A percentile compares a stretch with the other conserved stretches of the same genome.
These are phyloP conservation scores for Brenthis daphne DNA, from an alignment of 2,888 invertebrate species.

Conservation along the genomic window DNA sequence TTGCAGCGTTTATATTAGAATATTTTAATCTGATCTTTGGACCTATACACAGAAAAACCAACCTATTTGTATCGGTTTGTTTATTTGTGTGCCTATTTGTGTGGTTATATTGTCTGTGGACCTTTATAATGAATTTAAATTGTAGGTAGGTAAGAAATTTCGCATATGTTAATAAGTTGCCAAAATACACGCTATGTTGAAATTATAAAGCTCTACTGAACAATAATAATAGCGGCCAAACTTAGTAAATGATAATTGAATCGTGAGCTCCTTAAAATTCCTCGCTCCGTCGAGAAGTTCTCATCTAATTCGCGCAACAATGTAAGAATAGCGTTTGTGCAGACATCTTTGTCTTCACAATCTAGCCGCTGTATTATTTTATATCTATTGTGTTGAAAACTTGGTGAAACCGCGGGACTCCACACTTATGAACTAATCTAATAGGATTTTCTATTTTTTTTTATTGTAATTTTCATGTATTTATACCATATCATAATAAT, in stretches of 20 bases:
- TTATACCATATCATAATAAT: too few species aligned
- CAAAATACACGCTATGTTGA: not conserved
- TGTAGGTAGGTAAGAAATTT: too few species aligned
- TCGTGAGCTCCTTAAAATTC: conserved; percentile 16
- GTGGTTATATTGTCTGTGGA: too few species aligned
- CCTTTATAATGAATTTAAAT: too few species aligned
- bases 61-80: too few species aligned
- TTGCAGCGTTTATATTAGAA: too few species aligned
- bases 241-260: conserved; percentile 15
- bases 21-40: too few species aligned
- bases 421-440: not conserved
- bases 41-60: too few species aligned
- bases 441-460: not conserved
- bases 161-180: not conserved
- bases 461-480: too few species aligned
- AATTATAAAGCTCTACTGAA: conserved; percentile 1
- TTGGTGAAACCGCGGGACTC: conserved; percentile 25
- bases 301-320: conserved; percentile 9
- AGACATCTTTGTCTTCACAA: conserved; percentile 1
- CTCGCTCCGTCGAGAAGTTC: conserved; percentile 2
- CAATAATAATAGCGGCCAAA: conserved; percentile 7
- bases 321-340: conserved; percentile 30
- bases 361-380: not conserved
- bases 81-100: too few species aligned
- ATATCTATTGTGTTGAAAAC: not conserved